Evolutionary conservation across 2,113 vertebrate species (phyloP), one percentile per base, ranked within the genome.

Genomic region (Tautogolabrus adspersus): DNA sequence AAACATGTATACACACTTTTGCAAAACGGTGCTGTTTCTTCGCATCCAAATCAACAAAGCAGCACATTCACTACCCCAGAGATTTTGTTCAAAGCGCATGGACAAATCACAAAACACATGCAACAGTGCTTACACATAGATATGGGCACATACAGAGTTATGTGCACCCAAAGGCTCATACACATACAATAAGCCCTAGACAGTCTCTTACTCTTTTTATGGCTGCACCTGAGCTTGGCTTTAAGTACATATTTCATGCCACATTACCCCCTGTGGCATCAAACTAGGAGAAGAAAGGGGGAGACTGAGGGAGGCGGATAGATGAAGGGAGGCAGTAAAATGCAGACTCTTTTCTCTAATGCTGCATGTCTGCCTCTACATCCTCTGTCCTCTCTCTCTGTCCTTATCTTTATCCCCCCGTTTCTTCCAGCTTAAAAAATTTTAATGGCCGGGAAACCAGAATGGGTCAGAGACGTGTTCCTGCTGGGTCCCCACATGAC

Each of bases 211-310:
- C 70, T 87, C 30, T 38, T 82, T 87, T 87, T 77, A 90, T 81
- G 72, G 66, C 58, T 8, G 52, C 70, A 87, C 88, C 85, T 91
- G 82, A 91, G 74, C 85, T 66, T 66, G 73, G 79, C 76, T 88
- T 89, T 93, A 87, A 92, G 84, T 87, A 88, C 75, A 88, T 89
- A 92, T 93, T 93, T 93, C 88, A 92, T 85, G 87, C 73, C 87
- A 90, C 88, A 93, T 92, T 90, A 90, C 66, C 73, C 84, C 77
- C 60, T 64, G 22, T 75, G 69, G 77, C 75, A 85, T 76, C 65
- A 70, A 86, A 87, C 19, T 54, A 82, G 73, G 52, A 69, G 69
- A 73, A 84, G 77, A 79, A 77, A 82, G 18, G 59, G 55, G 67
- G 55, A 47, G 62, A 61, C 64, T 18, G 58, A 57, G 56, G 52